Percentiles rank a stretch among this genome's conserved stretches.
Conservation (phyloP, 2,888 invertebrate genomes). For the Mythimna lalbum region DNA sequence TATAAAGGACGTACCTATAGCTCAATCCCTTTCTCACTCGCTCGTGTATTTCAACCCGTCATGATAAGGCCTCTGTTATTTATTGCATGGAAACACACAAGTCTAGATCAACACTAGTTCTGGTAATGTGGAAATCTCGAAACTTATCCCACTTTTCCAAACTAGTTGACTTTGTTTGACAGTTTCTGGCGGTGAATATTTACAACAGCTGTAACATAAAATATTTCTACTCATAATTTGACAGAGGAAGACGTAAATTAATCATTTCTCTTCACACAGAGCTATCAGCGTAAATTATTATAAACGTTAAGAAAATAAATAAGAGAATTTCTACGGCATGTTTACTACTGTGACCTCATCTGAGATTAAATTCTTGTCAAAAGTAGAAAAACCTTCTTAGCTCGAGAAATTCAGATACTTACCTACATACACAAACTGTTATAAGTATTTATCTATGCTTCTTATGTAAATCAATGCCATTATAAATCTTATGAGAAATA, state of each 20-base stretch:
- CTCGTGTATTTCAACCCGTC: too few species aligned
- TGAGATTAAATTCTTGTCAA: background rate
- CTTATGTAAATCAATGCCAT: too few species aligned
- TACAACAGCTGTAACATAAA: slow-evolving; percentile 40
- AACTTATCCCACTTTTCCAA: background rate
- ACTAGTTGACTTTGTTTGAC: background rate
- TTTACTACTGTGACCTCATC: slow-evolving; percentile 3
- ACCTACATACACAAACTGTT: too few species aligned
- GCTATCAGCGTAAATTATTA: slow-evolving; percentile 31
- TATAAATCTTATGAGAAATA: too few species aligned
- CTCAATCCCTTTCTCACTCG: too few species aligned
- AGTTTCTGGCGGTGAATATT: slow-evolving; percentile 10
- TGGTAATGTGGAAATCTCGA: background rate
- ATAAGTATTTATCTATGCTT: too few species aligned
- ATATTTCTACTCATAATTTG: slow-evolving; percentile 33
- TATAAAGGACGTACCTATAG: too few species aligned
- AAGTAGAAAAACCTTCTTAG: background rate
- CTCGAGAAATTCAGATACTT: too few species aligned
- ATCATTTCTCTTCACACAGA: slow-evolving; percentile 40
- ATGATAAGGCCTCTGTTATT: too few species aligned
- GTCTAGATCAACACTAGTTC: background rate
- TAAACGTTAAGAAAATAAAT: slow-evolving; percentile 12
- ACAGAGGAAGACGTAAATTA: slow-evolving; percentile 54
- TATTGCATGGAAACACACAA: too few species aligned
- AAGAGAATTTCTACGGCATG: slow-evolving; percentile 5